Base-by-base conservation (phyloP, 2,113 vertebrate species). In the Mesembrinibis cayennensis region DNA sequence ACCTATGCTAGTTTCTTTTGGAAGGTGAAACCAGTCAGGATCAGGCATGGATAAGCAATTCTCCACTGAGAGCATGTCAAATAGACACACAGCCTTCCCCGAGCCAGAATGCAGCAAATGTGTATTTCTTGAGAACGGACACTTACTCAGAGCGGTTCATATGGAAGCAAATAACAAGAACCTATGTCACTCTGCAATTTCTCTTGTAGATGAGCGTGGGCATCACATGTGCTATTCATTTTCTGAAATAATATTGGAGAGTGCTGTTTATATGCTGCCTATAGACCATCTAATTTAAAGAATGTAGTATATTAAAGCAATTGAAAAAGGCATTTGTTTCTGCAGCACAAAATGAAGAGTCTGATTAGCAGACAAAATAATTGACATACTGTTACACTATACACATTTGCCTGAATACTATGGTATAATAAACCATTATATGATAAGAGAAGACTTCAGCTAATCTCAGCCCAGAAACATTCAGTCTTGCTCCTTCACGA, bases 1-100 rank as follows among this genome's bases (percentile, higher is more conserved):
- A 98, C 94, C 96, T 93, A 63, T 53, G 77, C 90, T 91, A 96
- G 95, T 97, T 98, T 97, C 96, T 93, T 97, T 97, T 97, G 90
- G 96, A 98, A 98, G 93, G 80, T 97, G 90, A 98, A 95, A 94
- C 96, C 96, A 74, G 77, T 72, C 86, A 78, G 94, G 97, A 95
- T 87, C 89, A 95, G 91, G 87, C 90, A 94, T 92, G 47, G 83
- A 96, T 96, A 97, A 97, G 92, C 90, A 97, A 96, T 96, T 96
- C 90, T 97, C 94, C 81, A 45, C 95, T 91, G 95, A 97, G 94
- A 93, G 45, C 95, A 90, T 70, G 84, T 94, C 95, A 97, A 85
- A 89, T 5, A 81, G 84, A 97, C 85, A 76, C 67, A 87, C 40
- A 79, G 89, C 66, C 47, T 87, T 77, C 78, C 52, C 70, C 1